phyloP scores from a whole-genome alignment of 2,797 vertebrate genomes.

The Furcifer pardalis region DNA sequence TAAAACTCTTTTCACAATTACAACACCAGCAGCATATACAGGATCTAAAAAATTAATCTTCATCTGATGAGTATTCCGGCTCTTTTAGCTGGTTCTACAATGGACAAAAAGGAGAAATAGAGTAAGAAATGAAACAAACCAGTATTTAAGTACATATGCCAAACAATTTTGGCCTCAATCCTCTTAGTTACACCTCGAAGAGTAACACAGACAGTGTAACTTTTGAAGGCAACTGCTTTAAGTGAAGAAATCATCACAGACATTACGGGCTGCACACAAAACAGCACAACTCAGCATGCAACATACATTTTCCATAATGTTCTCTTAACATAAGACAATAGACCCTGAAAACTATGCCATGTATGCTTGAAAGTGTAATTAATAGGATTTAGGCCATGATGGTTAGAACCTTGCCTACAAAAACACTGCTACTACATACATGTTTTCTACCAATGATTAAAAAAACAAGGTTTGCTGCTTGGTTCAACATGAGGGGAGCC shows the following conservation, averaged over 20 bases:
- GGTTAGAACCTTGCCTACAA: slow-evolving; percentile 40
- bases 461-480: neutral
- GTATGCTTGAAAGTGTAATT: too few species aligned
- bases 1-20: slow-evolving; percentile 38
- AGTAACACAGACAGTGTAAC: too few species aligned
- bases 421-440: slow-evolving; percentile 35
- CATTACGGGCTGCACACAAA: too few species aligned
- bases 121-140: slow-evolving; percentile 44
- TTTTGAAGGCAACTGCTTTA: too few species aligned
- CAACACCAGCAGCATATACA: slow-evolving; percentile 50
- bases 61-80: slow-evolving; percentile 47
- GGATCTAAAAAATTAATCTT: slow-evolving; percentile 41
- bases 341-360: too few species aligned
- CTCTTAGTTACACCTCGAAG: too few species aligned
- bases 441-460: neutral
- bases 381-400: too few species aligned
- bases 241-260: too few species aligned
- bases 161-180: slow-evolving; percentile 23
- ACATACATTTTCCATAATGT: too few species aligned
- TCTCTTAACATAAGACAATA: too few species aligned
- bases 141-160: slow-evolving; percentile 35
- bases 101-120: slow-evolving; percentile 36
- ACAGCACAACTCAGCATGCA: too few species aligned
- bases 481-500: neutral
- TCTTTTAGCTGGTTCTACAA: slow-evolving; percentile 83